Evolutionary conservation across 2,888 invertebrate species (phyloP).

Genomic region (Dimorphilus gyrociliatus): DNA sequence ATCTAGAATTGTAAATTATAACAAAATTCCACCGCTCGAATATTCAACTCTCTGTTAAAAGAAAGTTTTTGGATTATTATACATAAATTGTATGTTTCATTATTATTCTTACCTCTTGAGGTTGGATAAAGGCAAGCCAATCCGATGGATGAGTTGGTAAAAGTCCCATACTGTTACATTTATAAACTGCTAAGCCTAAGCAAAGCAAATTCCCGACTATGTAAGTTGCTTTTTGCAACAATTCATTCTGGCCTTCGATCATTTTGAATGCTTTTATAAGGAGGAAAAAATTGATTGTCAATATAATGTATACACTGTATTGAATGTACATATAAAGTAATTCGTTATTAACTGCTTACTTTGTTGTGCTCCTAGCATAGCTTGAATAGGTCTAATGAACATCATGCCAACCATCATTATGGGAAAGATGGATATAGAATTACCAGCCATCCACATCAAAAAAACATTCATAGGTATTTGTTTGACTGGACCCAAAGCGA

Average conservation of each 20-base stretch:
- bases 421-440: constrained; percentile 95
- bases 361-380: constrained; percentile 61
- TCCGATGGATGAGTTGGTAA: constrained; percentile 92
- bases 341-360: constrained; percentile 26
- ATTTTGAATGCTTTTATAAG: constrained; percentile 56
- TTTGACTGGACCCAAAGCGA: constrained; percentile 81
- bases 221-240: constrained; percentile 78
- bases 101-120: constrained; percentile 10
- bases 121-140: constrained; percentile 68
- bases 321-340: constrained; percentile 2
- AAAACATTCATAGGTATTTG: constrained; percentile 93
- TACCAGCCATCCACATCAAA: constrained; percentile 99
- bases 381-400: constrained; percentile 85
- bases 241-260: constrained; percentile 77
- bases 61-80: neutral
- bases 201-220: constrained; percentile 82
- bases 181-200: constrained; percentile 76
- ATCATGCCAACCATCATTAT: constrained; percentile 99
- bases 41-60: constrained; percentile 29
- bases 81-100: neutral
- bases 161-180: constrained; percentile 93
- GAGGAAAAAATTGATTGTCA: constrained; percentile 1
- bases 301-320: constrained; percentile 1
- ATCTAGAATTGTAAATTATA: constrained; percentile 12
- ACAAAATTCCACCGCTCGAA: constrained; percentile 24